Base-by-base conservation (phyloP, 2,797 vertebrate genomes). In the Pagetopsis macropterus region DNA sequence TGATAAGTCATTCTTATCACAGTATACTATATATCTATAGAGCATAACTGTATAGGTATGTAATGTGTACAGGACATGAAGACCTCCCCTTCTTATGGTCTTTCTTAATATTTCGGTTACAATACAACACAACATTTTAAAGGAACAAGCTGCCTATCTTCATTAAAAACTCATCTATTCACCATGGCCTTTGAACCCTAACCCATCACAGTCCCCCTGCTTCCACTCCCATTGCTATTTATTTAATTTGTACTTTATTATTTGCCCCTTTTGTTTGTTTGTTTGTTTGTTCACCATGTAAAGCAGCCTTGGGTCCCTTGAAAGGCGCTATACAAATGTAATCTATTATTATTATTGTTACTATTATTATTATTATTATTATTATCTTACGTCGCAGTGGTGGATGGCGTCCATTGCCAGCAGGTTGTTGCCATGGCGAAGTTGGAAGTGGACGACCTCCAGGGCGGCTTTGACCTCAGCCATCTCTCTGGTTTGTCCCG, bases 321-420 rank as follows among this genome's bases (percentile, higher is more conserved):
- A 27, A 27, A 27, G 4, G 27, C 27, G 27, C 27, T 5, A 5
- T 27, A 27, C 27, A 27, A 27, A 27, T 27, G 27, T 27, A 27
- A 27, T 27, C 27, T 27, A 3, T 27, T 27, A 27, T 2, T 27
- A 27, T 27, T 27, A 27, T 27, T 27, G 1, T 27, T 27, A 27
- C 1, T 27, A 4, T 27, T 27, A 27, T 4, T 27, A 27, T 27
- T 27, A 27, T 27, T 27, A 27, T 27, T 27, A 27, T 27, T 27
- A 27, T 27, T 27, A 27, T 27, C 51, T 94, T 86, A 96, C 95
- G 57, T 96, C 95, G 75, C 95, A 96, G 62, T 94, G 89, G 55
- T 89, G 91, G 66, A 96, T 95, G 82, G 94, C 95, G 0, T 96
- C 95, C 95, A 96, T 96, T 72, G 95, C 95, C 55, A 96, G 90